Conservation (phyloP, 2,888 invertebrate genomes). For the Patella ulyssiponensis region DNA sequence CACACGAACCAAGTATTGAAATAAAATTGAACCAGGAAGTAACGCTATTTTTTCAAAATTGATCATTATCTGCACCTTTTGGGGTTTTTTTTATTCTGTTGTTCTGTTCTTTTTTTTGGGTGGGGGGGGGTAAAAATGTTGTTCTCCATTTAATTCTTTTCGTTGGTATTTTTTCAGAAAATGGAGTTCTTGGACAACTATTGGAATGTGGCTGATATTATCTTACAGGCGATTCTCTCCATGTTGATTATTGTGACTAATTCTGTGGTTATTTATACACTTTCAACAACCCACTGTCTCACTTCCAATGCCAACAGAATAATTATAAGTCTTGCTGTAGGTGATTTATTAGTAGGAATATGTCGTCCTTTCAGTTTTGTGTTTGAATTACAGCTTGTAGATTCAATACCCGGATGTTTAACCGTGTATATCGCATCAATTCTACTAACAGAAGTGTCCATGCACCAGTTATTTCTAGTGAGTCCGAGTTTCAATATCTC, state of each 20-base stretch:
- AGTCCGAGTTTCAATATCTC: slow-evolving; percentile 8
- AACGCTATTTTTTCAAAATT: too few relatives aligned
- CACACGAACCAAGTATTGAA: too few relatives aligned
- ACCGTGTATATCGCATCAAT: background rate
- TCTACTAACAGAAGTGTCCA: slow-evolving; percentile 11
- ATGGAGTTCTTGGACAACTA: too few relatives aligned
- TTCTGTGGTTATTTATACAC: background rate
- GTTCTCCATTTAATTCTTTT: too few relatives aligned
- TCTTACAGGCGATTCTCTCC: background rate
- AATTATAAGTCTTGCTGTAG: slow-evolving; percentile 13
- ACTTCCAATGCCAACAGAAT: slow-evolving; percentile 12
- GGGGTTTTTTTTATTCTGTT: too few relatives aligned
- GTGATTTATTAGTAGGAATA: slow-evolving; percentile 17
- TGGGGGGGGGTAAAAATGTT: too few relatives aligned
- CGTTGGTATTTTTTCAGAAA: too few relatives aligned
- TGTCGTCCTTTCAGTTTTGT: background rate
- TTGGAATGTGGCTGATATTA: background rate
- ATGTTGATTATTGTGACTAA: background rate
- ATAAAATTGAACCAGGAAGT: too few relatives aligned
- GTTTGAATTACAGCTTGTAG: background rate
- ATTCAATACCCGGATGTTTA: background rate
- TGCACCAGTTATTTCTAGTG: slow-evolving; percentile 19
- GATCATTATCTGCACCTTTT: too few relatives aligned
- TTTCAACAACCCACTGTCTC: background rate
- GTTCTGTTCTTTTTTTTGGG: too few relatives aligned